These are phyloP conservation scores for Meriones unguiculatus DNA, from an alignment of 2,113 vertebrate genomes.

Conservation along the genomic window DNA sequence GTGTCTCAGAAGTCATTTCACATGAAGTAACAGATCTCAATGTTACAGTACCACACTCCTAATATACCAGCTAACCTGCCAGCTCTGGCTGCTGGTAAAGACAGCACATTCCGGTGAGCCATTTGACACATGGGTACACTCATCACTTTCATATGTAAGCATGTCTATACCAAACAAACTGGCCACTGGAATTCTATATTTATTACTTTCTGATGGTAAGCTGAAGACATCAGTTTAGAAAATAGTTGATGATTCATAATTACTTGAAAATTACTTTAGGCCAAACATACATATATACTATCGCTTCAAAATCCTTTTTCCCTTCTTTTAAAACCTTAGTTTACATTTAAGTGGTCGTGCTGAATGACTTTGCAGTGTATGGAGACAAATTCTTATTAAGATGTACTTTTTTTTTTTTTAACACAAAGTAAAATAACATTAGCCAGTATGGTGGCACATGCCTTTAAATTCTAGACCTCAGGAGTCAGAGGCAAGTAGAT, in stretches of 20 bases:
- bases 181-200: background rate
- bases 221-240: background rate
- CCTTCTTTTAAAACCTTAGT: background rate
- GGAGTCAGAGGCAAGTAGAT: background rate
- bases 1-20: constrained; percentile 8
- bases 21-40: background rate
- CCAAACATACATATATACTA: background rate
- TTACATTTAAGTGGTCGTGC: background rate
- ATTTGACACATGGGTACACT: background rate
- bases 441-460: background rate
- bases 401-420: background rate
- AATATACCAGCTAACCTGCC: background rate
- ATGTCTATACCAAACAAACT: background rate
- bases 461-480: background rate
- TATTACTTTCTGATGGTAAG: background rate
- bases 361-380: constrained; percentile 16
- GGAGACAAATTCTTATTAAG: background rate
- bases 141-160: background rate
- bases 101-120: background rate
- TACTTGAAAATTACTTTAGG: constrained; percentile 27
- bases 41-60: too few species aligned
- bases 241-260: background rate
- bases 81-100: background rate
- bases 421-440: background rate
- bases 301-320: background rate